Evolutionary conservation across 2,113 vertebrate genomes (phyloP).

Genomic region (Sceloporus tristichus): DNA sequence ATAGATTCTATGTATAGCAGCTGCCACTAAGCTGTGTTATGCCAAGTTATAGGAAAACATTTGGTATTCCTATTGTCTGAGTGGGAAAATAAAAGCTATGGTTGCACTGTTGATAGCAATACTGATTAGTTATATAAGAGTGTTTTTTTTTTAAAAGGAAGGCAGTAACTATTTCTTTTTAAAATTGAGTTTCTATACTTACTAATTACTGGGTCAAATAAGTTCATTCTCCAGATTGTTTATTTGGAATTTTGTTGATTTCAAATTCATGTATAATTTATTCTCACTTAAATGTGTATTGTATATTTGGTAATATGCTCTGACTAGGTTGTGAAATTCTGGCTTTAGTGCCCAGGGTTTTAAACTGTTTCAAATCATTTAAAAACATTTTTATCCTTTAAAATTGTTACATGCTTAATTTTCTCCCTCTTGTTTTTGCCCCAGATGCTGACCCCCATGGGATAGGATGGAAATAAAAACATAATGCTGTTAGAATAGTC

Average conservation of each 20-base stretch:
- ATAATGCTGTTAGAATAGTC: too few species aligned
- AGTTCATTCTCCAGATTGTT: neutral
- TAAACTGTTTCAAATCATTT: too few species aligned
- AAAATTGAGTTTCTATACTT: neutral
- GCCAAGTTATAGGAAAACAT: neutral
- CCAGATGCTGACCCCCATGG: too few species aligned
- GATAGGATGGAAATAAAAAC: too few species aligned
- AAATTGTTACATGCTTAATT: too few species aligned
- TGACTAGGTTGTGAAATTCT: too few species aligned
- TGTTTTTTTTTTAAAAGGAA: neutral
- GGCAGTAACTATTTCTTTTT: neutral
- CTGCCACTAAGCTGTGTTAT: neutral
- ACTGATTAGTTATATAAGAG: neutral
- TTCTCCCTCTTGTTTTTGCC: too few species aligned
- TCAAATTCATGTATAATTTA: neutral
- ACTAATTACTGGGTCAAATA: neutral
- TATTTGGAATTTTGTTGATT: neutral
- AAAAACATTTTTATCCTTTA: too few species aligned
- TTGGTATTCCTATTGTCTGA: neutral
- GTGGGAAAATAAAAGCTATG: neutral
- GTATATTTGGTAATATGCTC: neutral
- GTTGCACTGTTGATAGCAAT: neutral
- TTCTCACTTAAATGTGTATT: neutral
- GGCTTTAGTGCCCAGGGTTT: too few species aligned
- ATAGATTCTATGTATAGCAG: neutral